phyloP scores from a whole-genome alignment of 2,888 invertebrate species.

The Camponotus fellah region DNA sequence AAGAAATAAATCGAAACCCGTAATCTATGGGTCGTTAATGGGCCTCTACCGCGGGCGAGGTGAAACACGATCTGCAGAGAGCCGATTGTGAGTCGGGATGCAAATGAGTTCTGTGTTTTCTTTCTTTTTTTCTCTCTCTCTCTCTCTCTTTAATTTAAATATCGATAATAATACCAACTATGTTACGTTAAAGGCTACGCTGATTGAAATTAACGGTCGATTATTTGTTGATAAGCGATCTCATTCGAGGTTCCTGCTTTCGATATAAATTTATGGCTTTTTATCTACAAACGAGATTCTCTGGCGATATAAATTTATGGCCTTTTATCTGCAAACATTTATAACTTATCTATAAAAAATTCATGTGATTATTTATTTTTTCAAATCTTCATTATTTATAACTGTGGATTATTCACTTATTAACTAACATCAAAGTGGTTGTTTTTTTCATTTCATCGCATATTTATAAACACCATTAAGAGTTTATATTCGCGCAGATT shows the following conservation, averaged over 20 bases:
- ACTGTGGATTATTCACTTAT: not conserved
- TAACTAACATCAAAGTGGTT: not conserved
- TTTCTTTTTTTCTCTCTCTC: not conserved
- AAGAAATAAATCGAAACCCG: slow-evolving; percentile 14
- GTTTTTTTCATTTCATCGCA: not conserved
- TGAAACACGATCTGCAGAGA: not conserved
- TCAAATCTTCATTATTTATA: not conserved
- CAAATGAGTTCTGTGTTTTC: not conserved
- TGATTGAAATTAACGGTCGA: slow-evolving; percentile 21
- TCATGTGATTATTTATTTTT: not conserved
- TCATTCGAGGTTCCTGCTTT: not conserved
- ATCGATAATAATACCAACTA: slow-evolving; percentile 6
- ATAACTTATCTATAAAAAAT: too few relatives aligned
- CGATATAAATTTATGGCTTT: not conserved
- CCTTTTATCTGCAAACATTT: too few relatives aligned
- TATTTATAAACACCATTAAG: not conserved
- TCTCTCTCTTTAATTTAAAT: not conserved
- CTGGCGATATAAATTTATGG: too few relatives aligned
- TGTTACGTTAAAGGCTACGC: not conserved
- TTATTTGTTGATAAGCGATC: not conserved
- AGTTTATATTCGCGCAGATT: not conserved
- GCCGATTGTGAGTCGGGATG: slow-evolving; percentile 28
- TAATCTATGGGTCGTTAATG: slow-evolving; percentile 41
- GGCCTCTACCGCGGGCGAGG: not conserved
- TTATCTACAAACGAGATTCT: not conserved